Evolutionary conservation across 2,113 vertebrate genomes (phyloP), one percentile per base, ranked within the genome.

Genomic region (Salvelinus fontinalis): DNA sequence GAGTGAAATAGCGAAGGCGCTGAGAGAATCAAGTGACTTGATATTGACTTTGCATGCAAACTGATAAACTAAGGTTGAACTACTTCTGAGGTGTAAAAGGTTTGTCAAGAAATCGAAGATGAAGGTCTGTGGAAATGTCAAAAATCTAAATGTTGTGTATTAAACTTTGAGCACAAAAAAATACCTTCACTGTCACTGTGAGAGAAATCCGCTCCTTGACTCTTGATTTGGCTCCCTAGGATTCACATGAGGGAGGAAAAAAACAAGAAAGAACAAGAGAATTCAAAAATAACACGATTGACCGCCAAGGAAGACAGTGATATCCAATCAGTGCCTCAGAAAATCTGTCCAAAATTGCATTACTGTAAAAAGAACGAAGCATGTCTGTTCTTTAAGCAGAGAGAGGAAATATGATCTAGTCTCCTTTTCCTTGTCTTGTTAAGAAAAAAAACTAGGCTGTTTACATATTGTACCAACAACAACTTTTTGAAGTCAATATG

Each of bases 141-240:
- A 70, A 70, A 49, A 18, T 22, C 4, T 3, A 9, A 39, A 49
- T 49, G 77, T 81, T 85, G 91, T 90, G 86, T 87, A 91, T 86
- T 76, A 44, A 44, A 44, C 70, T 77, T 79, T 74, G 76, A 85
- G 74, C 76, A 86, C 75, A 84, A 77, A 75, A 75, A 84, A 89
- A 89, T 91, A 92, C 91, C 91, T 92, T 92, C 91, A 87, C 80
- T 90, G 86, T 91, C 91, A 74, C 85, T 83, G 59, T 92, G 88
- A 81, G 91, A 90, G 84, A 91, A 92, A 85, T 88, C 74, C 71
- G 86, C 85, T 81, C 90, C 91, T 83, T 91, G 91, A 90, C 89
- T 92, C 89, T 82, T 92, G 87, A 88, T 86, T 80, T 87, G 91
- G 86, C 84, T 84, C 76, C 88, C 88, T 90, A 86, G 79, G 87